phyloP scores from a whole-genome alignment of 2,113 vertebrate genomes.

The Rhinolophus ferrumequinum region DNA sequence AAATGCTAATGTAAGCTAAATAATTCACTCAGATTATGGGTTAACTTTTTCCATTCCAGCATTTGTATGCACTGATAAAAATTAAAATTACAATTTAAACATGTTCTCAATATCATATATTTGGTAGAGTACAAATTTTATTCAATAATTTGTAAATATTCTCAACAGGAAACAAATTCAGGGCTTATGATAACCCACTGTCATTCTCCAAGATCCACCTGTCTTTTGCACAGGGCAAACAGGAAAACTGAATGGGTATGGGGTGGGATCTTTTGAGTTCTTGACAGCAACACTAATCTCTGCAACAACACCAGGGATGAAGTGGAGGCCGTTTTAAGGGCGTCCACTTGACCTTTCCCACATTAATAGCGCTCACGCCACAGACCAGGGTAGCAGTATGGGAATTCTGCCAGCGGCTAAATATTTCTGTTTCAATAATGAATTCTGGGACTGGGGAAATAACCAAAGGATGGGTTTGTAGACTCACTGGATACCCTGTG shows the following conservation, averaged over 20 bases:
- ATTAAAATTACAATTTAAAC: conserved; percentile 36
- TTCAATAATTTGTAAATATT: conserved; percentile 59
- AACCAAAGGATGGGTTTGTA: not conserved
- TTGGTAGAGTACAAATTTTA: conserved; percentile 56
- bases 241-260: not conserved
- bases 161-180: conserved; percentile 58
- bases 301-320: not conserved
- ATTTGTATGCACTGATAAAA: not conserved
- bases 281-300: not conserved
- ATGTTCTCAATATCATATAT: conserved; percentile 30
- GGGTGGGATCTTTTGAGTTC: not conserved
- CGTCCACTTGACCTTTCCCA: too few relatives aligned
- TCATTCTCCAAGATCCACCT: not conserved
- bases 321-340: not conserved
- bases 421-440: not conserved
- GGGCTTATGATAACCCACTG: not conserved
- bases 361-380: not conserved
- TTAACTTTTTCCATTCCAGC: not conserved
- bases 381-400: not conserved
- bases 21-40: not conserved
- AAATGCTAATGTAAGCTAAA: conserved; percentile 68
- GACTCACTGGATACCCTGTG: not conserved
- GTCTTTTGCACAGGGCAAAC: not conserved
- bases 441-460: not conserved
- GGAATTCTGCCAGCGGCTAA: not conserved